Percentiles rank a stretch among this genome's conserved stretches.
Conservation (phyloP, 2,888 invertebrate species). For the Bombylius major region DNA sequence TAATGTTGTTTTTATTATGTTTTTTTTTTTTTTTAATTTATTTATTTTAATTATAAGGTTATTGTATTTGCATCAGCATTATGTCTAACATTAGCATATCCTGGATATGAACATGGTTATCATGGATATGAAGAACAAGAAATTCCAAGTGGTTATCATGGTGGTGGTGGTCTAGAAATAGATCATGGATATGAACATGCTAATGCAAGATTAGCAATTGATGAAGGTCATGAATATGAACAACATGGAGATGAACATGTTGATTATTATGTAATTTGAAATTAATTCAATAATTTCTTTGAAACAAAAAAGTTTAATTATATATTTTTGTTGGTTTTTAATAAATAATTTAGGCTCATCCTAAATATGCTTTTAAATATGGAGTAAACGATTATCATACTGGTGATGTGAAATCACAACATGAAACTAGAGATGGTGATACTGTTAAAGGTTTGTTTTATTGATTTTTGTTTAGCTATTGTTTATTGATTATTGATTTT, state of each 20-base stretch:
- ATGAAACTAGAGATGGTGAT: conserved; percentile 50
- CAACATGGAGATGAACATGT: conserved; percentile 41
- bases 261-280: conserved; percentile 48
- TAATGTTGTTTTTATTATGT: neutral
- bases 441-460: conserved; percentile 44
- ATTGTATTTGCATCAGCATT: conserved; percentile 33
- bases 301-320: neutral
- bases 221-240: conserved; percentile 23
- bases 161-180: conserved; percentile 17
- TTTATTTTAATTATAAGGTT: conserved; percentile 23
- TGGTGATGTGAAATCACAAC: conserved; percentile 50
- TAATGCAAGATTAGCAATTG: conserved; percentile 28
- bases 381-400: conserved; percentile 43
- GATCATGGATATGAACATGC: conserved; percentile 26
- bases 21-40: neutral
- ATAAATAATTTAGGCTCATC: too few relatives aligned
- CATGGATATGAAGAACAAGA: conserved; percentile 14
- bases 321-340: too few relatives aligned
- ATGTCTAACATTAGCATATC: conserved; percentile 33
- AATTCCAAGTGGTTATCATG: conserved; percentile 3
- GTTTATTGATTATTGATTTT: neutral
- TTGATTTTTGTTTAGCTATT: neutral
- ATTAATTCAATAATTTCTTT: too few relatives aligned
- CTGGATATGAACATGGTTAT: conserved; percentile 28
- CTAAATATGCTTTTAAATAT: conserved; percentile 44